Percentiles rank a stretch among this genome's conserved stretches.
Conservation (phyloP, 2,113 vertebrate genomes). For the Baryphthengus martii region DNA sequence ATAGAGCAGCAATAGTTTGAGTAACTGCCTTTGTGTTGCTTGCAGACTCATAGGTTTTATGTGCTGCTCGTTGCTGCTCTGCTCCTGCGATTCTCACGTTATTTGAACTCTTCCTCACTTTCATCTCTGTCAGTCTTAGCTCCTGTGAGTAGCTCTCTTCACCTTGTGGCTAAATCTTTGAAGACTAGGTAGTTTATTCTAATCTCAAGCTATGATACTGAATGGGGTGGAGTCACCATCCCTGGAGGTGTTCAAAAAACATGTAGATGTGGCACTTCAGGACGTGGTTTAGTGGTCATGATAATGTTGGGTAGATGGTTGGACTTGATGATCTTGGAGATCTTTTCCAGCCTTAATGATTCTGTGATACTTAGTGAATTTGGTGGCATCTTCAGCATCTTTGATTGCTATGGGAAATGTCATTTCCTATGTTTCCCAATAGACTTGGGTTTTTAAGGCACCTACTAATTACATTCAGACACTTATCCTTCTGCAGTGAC, state of each 20-base stretch:
- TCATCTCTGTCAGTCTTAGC: background rate
- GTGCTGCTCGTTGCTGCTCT: background rate
- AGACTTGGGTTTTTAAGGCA: background rate
- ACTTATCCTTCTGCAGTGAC: background rate
- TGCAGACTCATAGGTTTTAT: background rate
- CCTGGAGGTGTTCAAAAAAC: too few species aligned
- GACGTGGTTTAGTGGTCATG: too few species aligned
- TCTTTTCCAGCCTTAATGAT: too few species aligned
- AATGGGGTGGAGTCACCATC: too few species aligned
- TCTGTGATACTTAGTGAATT: background rate
- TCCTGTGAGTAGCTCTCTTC: background rate
- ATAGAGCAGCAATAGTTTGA: background rate
- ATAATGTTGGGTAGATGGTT: too few species aligned
- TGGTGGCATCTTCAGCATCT: background rate
- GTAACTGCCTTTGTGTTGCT: background rate
- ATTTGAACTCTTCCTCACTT: background rate
- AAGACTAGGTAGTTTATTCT: background rate
- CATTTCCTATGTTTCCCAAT: background rate
- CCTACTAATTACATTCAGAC: background rate
- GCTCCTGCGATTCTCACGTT: background rate
- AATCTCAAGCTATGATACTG: background rate
- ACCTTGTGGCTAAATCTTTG: background rate
- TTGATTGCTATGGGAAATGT: background rate
- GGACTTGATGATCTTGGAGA: too few species aligned
- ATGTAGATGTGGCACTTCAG: too few species aligned